Evolutionary conservation across 2,797 vertebrate species (phyloP).

Genomic region (Danio kyathit): DNA sequence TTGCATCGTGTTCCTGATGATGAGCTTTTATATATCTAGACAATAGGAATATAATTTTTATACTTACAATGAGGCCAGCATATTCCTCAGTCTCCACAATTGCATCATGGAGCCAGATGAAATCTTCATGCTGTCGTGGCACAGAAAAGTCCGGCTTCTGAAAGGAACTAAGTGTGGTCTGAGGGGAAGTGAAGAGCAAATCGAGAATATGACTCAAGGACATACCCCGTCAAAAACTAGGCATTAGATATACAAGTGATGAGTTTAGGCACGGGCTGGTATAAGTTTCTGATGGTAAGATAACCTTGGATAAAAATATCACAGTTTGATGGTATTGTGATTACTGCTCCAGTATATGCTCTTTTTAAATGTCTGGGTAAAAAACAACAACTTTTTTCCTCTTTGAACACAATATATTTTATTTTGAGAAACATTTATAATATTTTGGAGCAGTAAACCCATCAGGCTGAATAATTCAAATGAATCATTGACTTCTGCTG

Average conservation of each 20-base stretch:
- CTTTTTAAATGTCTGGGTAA: too few species aligned
- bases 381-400: too few species aligned
- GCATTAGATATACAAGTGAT: neutral
- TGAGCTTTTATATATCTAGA: conserved; percentile 22
- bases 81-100: conserved; percentile 95
- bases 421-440: too few species aligned
- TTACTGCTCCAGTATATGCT: too few species aligned
- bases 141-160: conserved; percentile 95
- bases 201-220: neutral
- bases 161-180: conserved; percentile 92
- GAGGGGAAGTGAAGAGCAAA: conserved; percentile 53
- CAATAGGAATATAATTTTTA: conserved; percentile 18
- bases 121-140: conserved; percentile 96
- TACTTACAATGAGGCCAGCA: conserved; percentile 93
- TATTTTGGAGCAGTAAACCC: too few species aligned
- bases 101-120: conserved; percentile 95
- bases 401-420: too few species aligned
- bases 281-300: too few species aligned
- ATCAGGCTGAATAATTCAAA: too few species aligned
- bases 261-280: too few species aligned
- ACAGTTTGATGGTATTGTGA: too few species aligned
- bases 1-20: neutral
- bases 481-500: too few species aligned
- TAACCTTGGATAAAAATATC: too few species aligned
- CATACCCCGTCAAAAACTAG: neutral